Evolutionary conservation across 2,797 vertebrate genomes (phyloP), one percentile per base, ranked within the genome.

Genomic region (Varecia variegata): DNA sequence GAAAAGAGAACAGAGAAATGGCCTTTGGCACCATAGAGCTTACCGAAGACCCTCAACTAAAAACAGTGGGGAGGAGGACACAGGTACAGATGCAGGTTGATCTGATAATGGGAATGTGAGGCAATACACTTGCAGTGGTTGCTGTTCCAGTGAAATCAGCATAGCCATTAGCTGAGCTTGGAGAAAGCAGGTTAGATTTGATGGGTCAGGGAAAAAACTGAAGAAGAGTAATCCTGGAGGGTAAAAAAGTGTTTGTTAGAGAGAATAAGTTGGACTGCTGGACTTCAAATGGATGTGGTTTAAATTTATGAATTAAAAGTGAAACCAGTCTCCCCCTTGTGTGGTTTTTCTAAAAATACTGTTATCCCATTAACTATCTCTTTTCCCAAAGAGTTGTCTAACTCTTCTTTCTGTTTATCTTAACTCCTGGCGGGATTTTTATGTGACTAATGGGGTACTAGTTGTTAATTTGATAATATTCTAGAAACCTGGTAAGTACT

Each of bases 401-500:
- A 13, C 30, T 60, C 10, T 47, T 86, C 35, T 21, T 95, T 95
- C 83, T 86, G 74, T 52, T 82, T 87, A 67, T 92, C 94, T 90
- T 94, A 83, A 81, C 70, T 90, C 54, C 27, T 79, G 4, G 20
- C 67, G 86, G 12, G 47, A 54, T 77, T 91, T 97, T 65, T 94
- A 80, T 81, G 15, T 91, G 43, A 68, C 83, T 54, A 54, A 65
- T 85, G 74, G 40, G 30, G 52, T 82, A 32, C 45, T 85, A 32
- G 18, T 71, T 83, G 50, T 79, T 88, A 83, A 80, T 96, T 82
- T 96, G 58, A 68, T 77, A 38, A 45, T 79, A 27, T 13, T 94
- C 21, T 90, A 70, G 76, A 97, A 76, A 83, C 76, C 65, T 96
- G 96, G 95, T 97, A 98, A 97, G 97, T 97, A 95, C 40, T 56